A percentile compares a stretch with the other conserved stretches of the same genome.
Evolutionary conservation across 1,140 invertebrate species (phyloP).

Genomic region (Anastrepha obliqua): DNA sequence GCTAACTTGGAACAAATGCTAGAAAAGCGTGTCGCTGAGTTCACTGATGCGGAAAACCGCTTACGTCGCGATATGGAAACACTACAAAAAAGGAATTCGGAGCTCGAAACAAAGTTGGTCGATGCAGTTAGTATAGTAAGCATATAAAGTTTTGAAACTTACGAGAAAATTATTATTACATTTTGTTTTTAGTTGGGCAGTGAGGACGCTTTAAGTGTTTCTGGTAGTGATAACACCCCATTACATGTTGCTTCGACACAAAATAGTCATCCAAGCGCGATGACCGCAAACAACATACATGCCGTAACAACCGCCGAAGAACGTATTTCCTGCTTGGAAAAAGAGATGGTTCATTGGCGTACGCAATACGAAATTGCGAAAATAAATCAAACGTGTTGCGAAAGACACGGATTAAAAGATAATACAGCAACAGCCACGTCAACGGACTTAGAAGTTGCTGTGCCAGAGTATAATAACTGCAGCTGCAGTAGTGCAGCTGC

Average conservation of each 20-base stretch:
- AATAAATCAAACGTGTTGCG: constrained; percentile 72
- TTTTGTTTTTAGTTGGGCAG: constrained; percentile 76
- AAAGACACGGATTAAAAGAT: constrained; percentile 46
- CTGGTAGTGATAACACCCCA: constrained; percentile 71
- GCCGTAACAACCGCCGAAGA: constrained; percentile 61
- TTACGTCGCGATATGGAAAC: constrained; percentile 75
- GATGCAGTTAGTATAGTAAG: constrained; percentile 72
- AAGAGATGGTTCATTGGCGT: constrained; percentile 78
- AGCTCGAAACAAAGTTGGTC: constrained; percentile 72
- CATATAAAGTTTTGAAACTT: background rate
- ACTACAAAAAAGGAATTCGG: constrained; percentile 75
- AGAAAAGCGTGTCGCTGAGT: constrained; percentile 77
- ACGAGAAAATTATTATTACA: background rate
- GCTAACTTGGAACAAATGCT: constrained; percentile 81
- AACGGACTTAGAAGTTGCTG: background rate
- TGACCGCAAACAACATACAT: constrained; percentile 58
- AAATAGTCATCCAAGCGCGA: constrained; percentile 55
- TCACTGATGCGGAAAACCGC: constrained; percentile 76
- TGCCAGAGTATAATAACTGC: constrained; percentile 57
- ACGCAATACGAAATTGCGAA: constrained; percentile 78
- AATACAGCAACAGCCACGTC: background rate
- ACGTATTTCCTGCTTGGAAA: constrained; percentile 74
- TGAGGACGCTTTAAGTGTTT: constrained; percentile 78
- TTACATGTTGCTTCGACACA: constrained; percentile 61
- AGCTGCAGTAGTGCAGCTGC: constrained; percentile 70